Base-by-base conservation (phyloP, 2,113 vertebrate species). In the Oxygymnocypris stewartii region DNA sequence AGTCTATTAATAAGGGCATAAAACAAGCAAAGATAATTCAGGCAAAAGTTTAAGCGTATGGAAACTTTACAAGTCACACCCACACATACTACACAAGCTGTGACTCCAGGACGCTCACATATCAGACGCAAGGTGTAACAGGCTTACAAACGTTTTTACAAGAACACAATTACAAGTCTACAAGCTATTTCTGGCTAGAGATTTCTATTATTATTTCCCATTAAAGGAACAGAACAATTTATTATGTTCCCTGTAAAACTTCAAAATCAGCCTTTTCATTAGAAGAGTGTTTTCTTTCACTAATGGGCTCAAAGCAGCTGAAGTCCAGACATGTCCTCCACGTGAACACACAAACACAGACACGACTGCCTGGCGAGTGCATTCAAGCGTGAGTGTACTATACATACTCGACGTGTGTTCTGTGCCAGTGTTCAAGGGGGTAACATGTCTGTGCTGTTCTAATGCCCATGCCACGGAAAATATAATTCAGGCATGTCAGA, bases 51-150 rank as follows among this genome's bases (percentile, higher is more conserved):
- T 42, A 63, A 28, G 59, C 10, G n/a, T 47, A 81, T 47, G 18
- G 2, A 47, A 69, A 83, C n/a, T 71, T 18, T n/a, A 67, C 44
- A 2, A 61, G 54, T 82, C 76, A 37, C 76, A 79, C 76, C 76
- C 76, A 23, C n/a, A 82, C 40, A 49, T 42, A 42, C 40, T 12
- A 42, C 23, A 73, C 20, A 74, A 37, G 35, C 69, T 12, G 10
- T 59, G 74, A 76, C 20, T 54, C 51, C n/a, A 79, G 31, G 77
- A n/a, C 31, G 37, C 31, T 79, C 0, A 16, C 49, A 35, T 78
- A 54, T 35, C 18, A 13, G 12, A 14, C 37, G 31, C 9, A 44
- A 75, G 42, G 42, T 40, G 20, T 59, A 37, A 59, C 51, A 59
- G 51, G 54, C 51, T 40, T 59, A 40, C 49, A 37, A 57, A 79